Evolutionary conservation across 2,888 invertebrate species (phyloP).

Genomic region (Petrolisthes cinctipes): DNA sequence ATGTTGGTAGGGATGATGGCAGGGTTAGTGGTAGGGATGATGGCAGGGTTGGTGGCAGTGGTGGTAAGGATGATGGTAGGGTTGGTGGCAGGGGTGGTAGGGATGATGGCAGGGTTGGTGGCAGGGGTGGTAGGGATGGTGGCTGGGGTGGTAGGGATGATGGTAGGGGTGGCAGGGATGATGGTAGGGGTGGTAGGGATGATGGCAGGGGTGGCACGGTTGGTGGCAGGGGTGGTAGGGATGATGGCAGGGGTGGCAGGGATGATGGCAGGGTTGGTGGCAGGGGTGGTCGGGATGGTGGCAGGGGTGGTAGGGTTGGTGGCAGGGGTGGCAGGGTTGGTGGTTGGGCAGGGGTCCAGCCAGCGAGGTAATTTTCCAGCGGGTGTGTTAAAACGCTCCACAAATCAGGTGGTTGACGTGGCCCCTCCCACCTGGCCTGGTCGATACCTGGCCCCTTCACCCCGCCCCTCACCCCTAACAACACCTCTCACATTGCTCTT

Average conservation of each 20-base stretch:
- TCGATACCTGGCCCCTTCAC: conserved; percentile 35
- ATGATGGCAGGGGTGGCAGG: background rate
- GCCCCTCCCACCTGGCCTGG: conserved; percentile 35
- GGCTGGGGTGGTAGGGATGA: background rate
- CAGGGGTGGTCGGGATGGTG: background rate
- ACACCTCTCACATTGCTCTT: background rate
- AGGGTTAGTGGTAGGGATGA: background rate
- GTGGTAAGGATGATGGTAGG: background rate
- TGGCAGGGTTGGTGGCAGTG: background rate
- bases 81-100: background rate
- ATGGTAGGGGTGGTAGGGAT: background rate
- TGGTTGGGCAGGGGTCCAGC: too few relatives aligned
- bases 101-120: conserved; percentile 5
- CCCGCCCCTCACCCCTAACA: background rate
- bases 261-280: background rate
- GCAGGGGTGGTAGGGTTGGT: background rate
- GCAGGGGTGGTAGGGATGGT: background rate
- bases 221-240: background rate
- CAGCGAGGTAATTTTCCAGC: conserved; percentile 37
- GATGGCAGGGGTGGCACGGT: background rate
- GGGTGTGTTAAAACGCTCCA: conserved; percentile 40
- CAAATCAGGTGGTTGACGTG: conserved; percentile 42
- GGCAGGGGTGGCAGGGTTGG: background rate
- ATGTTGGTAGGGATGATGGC: too few relatives aligned
- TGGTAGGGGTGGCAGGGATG: background rate